Percentiles rank a stretch among this genome's conserved stretches.
phyloP scores from a whole-genome alignment of 2,888 invertebrate species.

The Leucoma salicis region DNA sequence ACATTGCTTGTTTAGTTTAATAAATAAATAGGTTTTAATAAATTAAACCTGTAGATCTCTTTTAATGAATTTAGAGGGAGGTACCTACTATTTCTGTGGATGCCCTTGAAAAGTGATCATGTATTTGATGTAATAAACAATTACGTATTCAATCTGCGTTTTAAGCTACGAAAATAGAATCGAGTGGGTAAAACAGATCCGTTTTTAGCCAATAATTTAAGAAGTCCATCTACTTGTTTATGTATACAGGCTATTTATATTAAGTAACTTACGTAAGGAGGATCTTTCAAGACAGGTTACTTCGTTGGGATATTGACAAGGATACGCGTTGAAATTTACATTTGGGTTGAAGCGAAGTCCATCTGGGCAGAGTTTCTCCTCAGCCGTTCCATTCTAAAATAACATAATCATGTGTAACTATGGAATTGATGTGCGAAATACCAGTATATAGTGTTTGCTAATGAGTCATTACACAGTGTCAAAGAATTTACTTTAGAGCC shows the following conservation, averaged over 20 bases:
- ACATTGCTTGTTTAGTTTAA: no score
- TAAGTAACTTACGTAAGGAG: conserved; percentile 83
- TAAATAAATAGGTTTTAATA: no score
- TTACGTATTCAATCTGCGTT: conserved; percentile 31
- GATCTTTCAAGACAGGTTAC: conserved; percentile 88
- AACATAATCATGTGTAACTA: conserved; percentile 2
- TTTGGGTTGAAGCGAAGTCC: conserved; percentile 90
- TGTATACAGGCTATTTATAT: neutral
- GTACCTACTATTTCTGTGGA: neutral
- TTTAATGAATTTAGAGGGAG: no score
- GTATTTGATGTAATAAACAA: conserved; percentile 12
- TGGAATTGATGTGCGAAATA: neutral
- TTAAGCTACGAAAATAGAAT: conserved; percentile 25
- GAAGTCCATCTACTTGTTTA: no score
- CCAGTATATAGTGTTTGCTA: no score
- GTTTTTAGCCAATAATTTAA: no score
- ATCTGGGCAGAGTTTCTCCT: conserved; percentile 91
- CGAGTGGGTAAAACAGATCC: no score
- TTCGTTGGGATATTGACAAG: conserved; percentile 93
- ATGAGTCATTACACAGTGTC: no score
- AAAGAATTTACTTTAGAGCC: no score
- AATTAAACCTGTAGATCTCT: no score
- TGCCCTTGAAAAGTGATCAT: conserved; percentile 3
- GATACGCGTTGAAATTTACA: conserved; percentile 84
- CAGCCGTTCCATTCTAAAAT: conserved; percentile 85